A percentile compares a stretch with the other conserved stretches of the same genome.
phyloP scores from a whole-genome alignment of 2,888 invertebrate genomes.

The Lepidocyrtinus sp. region DNA sequence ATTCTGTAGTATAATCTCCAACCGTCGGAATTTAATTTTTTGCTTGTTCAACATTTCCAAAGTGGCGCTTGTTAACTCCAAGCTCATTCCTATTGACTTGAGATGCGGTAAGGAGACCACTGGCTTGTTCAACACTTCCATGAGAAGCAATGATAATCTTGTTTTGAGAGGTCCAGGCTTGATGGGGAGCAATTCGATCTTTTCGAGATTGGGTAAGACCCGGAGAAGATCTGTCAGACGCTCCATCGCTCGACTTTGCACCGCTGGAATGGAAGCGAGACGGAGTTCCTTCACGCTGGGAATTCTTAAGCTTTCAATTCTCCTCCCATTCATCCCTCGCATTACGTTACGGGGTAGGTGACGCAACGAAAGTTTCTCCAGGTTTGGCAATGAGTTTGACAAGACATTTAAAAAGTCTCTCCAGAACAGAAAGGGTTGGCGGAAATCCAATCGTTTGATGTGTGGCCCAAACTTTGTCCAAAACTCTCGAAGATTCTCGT shows the following conservation, averaged over 20 bases:
- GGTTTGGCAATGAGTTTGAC: slow-evolving; percentile 37
- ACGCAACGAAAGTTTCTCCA: slow-evolving; percentile 41
- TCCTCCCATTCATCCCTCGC: background rate
- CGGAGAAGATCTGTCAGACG: slow-evolving; percentile 52
- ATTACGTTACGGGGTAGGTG: slow-evolving; percentile 33
- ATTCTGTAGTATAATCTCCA: slow-evolving; percentile 31
- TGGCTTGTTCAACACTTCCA: slow-evolving; percentile 33
- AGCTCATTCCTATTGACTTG: slow-evolving; percentile 37
- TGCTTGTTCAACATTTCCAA: slow-evolving; percentile 38
- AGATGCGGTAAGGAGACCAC: slow-evolving; percentile 32
- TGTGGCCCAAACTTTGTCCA: slow-evolving; percentile 51
- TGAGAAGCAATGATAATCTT: slow-evolving; percentile 32
- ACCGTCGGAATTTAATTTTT: slow-evolving; percentile 38
- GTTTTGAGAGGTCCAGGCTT: slow-evolving; percentile 23
- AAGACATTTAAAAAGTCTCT: slow-evolving; percentile 42
- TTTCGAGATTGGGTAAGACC: slow-evolving; percentile 55
- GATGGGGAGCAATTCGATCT: slow-evolving; percentile 34
- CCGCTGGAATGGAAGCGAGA: slow-evolving; percentile 37
- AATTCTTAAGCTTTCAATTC: too few species aligned
- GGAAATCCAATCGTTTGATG: slow-evolving; percentile 53
- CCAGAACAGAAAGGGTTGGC: slow-evolving; percentile 40
- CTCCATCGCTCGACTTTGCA: background rate
- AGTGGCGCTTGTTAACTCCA: slow-evolving; percentile 44
- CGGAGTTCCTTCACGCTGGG: slow-evolving; percentile 45
- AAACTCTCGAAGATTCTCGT: slow-evolving; percentile 46